Evolutionary conservation across 2,888 invertebrate genomes (phyloP), one percentile per base, ranked within the genome.

Genomic region (Amphipoea oculea): DNA sequence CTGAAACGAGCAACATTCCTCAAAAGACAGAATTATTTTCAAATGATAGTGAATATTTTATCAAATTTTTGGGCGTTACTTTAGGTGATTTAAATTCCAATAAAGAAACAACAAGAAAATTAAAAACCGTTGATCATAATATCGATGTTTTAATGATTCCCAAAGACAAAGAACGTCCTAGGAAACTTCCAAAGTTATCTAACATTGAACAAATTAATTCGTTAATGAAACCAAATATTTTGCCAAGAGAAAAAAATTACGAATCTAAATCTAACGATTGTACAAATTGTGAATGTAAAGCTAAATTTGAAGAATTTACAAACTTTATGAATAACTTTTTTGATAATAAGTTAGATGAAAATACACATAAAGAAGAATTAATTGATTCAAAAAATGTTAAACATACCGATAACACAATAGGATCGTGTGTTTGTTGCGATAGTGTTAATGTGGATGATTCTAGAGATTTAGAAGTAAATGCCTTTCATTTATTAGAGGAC

Each of bases 41-140:
- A 63, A 82, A 83, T 78, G 87, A 88, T 72, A 90, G 90, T 90
- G 93, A 94, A 78, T 95, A 93, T 86, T 89, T 91, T 70, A 93
- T 96, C 45, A 92, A 94, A 71, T 95, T 96, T 91, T 92, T 96
- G 76, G 96, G 96, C 40, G 96, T 95, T 14, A 96, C 96, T 20
- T 90, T 96, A 77, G 89, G 92, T 67, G 92, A 95, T 83, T 83
- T 84, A 54, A 88, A 75, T 67, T 71, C 80, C 14, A 63, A 81
- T 45, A 89, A 88, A 66, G 62, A 72, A 77, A 54, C 73, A 45
- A 76, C 73, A 63, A 81, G 69, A 54, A 67, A 63, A 23, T 76
- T 81, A 71, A 72, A 76, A 48, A 72, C 63, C 7, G 17, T 23
- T 11, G 51, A 75, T n/a, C 23, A 63, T 23, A 73, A 63, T n/a